Base-by-base conservation (phyloP, 2,888 invertebrate species). In the Hipparchia semele region DNA sequence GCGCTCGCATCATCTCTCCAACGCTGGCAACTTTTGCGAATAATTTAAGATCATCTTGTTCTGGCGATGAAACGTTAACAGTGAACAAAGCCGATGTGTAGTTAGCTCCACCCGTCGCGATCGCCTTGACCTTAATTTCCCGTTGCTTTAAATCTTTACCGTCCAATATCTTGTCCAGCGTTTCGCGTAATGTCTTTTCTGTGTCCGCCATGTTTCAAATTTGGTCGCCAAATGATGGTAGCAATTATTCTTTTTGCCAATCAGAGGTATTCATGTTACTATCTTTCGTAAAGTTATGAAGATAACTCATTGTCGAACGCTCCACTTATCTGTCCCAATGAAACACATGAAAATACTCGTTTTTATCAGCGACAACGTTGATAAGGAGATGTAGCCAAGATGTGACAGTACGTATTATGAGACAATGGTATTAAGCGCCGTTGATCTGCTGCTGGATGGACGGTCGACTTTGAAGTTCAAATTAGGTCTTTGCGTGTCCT, bases 101-200 rank as follows among this genome's bases (percentile, higher is more conserved):
- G 75, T 89, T 90, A 0, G 84, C 87, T 3, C 89, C 90, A 5
- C 79, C 85, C 0, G 82, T 84, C 5, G 80, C 78, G 7, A 85
- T 77, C 1, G 82, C 77, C n/a, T 81, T 78, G 9, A 89, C 39
- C 46, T 80, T 75, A 3, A 85, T 71, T 13, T 82, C 77, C 53
- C 78, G 73, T 8, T 83, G 73, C 39, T 78, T 64, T 73, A 83
- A 85, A 2, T 80, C 74, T 8, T 82, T 79, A 64, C 83, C 79
- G n/a, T 65, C 72, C 5, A 87, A 82, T 56, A 88, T 82, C 64
- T 79, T 78, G 51, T 82, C 76, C 58, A 87, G 73, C 5, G 84
- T 71, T 13, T 74, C 74, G 3, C 74, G 76, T 51, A 87, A 74
- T 5, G 75, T 75, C 49, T 75, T 61, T 64, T 83, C 80, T 6